A percentile compares a stretch with the other conserved stretches of the same genome.
These are phyloP conservation scores for Morphnarchus princeps DNA, from an alignment of 2,113 vertebrate species.

Conservation along the genomic window DNA sequence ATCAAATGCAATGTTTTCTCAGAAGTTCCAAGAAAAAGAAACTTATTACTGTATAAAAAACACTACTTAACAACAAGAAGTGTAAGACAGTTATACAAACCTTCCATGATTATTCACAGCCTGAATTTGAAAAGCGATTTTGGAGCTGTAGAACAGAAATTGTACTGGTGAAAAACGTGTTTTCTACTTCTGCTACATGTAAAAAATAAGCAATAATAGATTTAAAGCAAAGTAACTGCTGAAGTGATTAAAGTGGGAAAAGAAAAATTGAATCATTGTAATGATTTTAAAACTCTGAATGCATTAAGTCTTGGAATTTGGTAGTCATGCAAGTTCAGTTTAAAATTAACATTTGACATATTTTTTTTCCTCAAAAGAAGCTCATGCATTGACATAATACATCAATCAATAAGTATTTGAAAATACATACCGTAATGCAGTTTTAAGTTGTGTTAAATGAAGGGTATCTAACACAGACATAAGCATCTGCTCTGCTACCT, in stretches of 20 bases:
- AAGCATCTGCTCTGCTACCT: conserved; percentile 83
- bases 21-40: neutral
- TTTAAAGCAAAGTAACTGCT: neutral
- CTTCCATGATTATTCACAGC: conserved; percentile 91
- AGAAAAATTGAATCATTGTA: fast-evolving
- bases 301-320: neutral
- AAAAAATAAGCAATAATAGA: neutral
- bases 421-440: conserved; percentile 77
- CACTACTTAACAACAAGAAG: neutral
- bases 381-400: neutral
- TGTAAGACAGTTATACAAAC: conserved; percentile 59
- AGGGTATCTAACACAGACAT: conserved; percentile 73
- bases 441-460: conserved; percentile 78
- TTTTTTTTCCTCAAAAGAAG: neutral
- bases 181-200: neutral
- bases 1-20: neutral
- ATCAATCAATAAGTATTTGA: neutral
- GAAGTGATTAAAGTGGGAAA: neutral
- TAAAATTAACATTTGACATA: neutral
- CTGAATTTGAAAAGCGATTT: conserved; percentile 86
- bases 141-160: conserved; percentile 76
- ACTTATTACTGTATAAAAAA: neutral
- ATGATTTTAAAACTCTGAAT: neutral
- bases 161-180: neutral
- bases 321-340: neutral